Conservation (phyloP, 1,140 invertebrate species). For the Caenorhabditis briggsae region DNA sequence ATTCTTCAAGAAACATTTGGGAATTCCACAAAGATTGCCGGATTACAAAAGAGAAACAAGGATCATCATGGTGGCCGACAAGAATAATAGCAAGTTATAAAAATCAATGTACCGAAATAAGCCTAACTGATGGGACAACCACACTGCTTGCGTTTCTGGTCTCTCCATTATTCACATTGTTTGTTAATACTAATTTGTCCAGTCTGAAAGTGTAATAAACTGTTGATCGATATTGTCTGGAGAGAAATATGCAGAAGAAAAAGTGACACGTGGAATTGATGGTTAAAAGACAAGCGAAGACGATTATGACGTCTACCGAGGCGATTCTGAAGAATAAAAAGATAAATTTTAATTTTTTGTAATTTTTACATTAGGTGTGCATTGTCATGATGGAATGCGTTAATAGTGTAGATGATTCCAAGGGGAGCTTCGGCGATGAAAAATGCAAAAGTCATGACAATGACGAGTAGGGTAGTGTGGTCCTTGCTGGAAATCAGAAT, state of each 20-base stretch:
- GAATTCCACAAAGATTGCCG: neutral
- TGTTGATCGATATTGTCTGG: slow-evolving; percentile 13
- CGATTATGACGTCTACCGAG: slow-evolving; percentile 3
- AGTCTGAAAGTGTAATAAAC: neutral
- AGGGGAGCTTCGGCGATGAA: slow-evolving; percentile 24
- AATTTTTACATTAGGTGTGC: neutral
- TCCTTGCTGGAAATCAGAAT: neutral
- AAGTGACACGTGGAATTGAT: slow-evolving; percentile 35
- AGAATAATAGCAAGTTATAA: too few species aligned
- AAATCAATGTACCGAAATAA: neutral
- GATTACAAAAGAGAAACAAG: neutral
- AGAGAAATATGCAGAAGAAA: neutral
- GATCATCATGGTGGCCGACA: too few species aligned
- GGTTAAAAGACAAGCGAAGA: neutral
- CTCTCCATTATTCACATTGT: neutral
- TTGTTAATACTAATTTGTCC: neutral
- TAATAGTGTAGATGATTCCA: slow-evolving; percentile 11
- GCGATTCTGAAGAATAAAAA: neutral
- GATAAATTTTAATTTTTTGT: neutral
- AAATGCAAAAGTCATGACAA: slow-evolving; percentile 8
- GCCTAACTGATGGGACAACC: neutral
- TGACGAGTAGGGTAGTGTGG: neutral
- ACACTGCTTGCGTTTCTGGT: slow-evolving; percentile 11
- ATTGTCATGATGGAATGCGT: neutral
- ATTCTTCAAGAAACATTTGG: neutral